These are phyloP conservation scores for Heloderma charlesbogerti DNA, from an alignment of 2,113 vertebrate species.

Conservation along the genomic window DNA sequence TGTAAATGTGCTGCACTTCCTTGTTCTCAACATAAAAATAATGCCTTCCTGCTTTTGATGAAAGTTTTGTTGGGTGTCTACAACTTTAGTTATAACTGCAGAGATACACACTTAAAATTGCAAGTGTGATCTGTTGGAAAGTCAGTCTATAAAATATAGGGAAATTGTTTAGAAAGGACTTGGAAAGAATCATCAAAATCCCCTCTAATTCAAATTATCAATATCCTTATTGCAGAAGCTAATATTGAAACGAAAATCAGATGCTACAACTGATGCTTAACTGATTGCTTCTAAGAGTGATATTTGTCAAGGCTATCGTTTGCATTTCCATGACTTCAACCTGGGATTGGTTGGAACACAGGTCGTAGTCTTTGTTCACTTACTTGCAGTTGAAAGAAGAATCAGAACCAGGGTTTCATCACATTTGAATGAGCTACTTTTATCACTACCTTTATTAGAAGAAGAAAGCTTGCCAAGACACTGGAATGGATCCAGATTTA, in stretches of 20 bases:
- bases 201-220: slow-evolving; percentile 17
- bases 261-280: slow-evolving; percentile 8
- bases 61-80: background rate
- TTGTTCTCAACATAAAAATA: background rate
- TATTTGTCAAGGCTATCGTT: slow-evolving; percentile 60
- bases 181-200: background rate
- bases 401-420: slow-evolving; percentile 32
- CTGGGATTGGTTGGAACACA: slow-evolving; percentile 48
- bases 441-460: slow-evolving; percentile 43
- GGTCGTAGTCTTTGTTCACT: slow-evolving; percentile 21
- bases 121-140: background rate
- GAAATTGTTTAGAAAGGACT: background rate
- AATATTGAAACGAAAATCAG: background rate
- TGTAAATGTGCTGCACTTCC: background rate
- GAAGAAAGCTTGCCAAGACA: slow-evolving; percentile 11
- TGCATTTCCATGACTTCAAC: slow-evolving; percentile 51
- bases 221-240: slow-evolving; percentile 18
- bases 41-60: background rate
- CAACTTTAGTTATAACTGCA: background rate
- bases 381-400: slow-evolving; percentile 36
- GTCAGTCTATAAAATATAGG: background rate
- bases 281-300: slow-evolving; percentile 36
- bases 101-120: background rate
- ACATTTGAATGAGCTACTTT: slow-evolving; percentile 26
- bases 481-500: no score